Evolutionary conservation across 2,797 vertebrate species (phyloP), one percentile per base, ranked within the genome.

Genomic region (Sebastiscus tertius): DNA sequence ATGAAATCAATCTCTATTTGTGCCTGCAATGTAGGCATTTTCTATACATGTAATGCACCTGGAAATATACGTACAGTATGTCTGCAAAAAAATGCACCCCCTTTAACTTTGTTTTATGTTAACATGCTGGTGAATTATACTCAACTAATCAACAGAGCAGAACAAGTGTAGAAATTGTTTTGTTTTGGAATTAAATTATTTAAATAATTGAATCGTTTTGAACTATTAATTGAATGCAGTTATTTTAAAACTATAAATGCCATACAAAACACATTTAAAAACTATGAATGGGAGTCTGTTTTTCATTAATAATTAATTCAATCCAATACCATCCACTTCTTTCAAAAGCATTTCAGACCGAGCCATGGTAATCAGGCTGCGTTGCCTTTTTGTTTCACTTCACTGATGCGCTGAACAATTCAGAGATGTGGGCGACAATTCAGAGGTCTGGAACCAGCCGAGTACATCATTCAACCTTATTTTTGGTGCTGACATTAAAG

Each of bases 1-100:
- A 89, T 83, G 42, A 72, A 82, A 87, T 89, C 82, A 69, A 71
- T 89, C 81, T 84, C 49, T 69, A 68, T 88, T 27, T 82, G 75
- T 26, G 80, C 34, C 61, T 71, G 72, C 70, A 1, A 60, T 68
- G 72, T 36, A 29, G 60, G 80, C 55, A 22, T 29, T 72, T 70
- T 77, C 26, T 33, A 52, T 29, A 70, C 63, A 66, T 72, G 67
- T 42, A 61, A 58, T 60, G 27, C 49, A 26, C 59, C 59, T 49
- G 12, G n/a, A 79, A 74, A 62, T 13, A 62, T 11, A 12, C 1
- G 4, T 11, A 10, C 34, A 16, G 11, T 22, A 27, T 9, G 39
- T 62, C 34, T 70, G 58, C 52, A 79, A 39, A 8, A 16, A 54
- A 60, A 54, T 2, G 1, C 0, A 8, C 12, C 6, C 8, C 52